Evolutionary conservation across 2,113 vertebrate genomes (phyloP).

Genomic region (Chaetorhynchus papuensis): DNA sequence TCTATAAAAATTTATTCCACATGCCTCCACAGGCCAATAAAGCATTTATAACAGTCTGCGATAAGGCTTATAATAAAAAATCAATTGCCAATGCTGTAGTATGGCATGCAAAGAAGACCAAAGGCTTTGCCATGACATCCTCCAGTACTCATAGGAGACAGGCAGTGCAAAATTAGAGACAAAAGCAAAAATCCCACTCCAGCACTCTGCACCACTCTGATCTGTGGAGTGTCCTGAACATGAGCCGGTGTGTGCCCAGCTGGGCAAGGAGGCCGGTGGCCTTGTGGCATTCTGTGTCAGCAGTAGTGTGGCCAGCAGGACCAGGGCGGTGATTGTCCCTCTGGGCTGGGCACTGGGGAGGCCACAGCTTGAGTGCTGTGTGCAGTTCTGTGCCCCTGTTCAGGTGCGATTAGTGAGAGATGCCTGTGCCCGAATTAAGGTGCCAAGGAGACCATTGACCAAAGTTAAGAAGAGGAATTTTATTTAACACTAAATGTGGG

Average conservation of each 20-base stretch:
- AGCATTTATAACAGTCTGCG: not conserved
- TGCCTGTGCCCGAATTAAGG: no score
- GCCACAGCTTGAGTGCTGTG: accelerated
- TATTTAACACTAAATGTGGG: no score
- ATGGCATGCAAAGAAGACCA: not conserved
- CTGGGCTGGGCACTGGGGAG: not conserved
- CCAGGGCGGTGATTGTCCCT: not conserved
- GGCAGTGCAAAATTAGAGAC: not conserved
- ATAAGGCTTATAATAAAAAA: not conserved
- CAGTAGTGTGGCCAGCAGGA: not conserved
- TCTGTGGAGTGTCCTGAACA: not conserved
- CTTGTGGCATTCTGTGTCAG: not conserved
- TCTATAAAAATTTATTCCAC: not conserved
- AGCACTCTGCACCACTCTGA: not conserved
- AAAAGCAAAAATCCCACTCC: not conserved
- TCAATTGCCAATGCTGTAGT: not conserved
- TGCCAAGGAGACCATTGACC: no score
- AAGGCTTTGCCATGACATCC: not conserved
- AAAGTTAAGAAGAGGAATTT: no score
- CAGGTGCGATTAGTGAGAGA: no score
- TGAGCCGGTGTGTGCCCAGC: accelerated
- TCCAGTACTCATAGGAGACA: not conserved
- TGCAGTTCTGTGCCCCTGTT: not conserved
- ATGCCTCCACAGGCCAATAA: not conserved
- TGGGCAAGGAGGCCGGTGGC: accelerated